A percentile compares a stretch with the other conserved stretches of the same genome.
Evolutionary conservation across 2,797 vertebrate species (phyloP).

Genomic region (Tympanoctomys barrerae): DNA sequence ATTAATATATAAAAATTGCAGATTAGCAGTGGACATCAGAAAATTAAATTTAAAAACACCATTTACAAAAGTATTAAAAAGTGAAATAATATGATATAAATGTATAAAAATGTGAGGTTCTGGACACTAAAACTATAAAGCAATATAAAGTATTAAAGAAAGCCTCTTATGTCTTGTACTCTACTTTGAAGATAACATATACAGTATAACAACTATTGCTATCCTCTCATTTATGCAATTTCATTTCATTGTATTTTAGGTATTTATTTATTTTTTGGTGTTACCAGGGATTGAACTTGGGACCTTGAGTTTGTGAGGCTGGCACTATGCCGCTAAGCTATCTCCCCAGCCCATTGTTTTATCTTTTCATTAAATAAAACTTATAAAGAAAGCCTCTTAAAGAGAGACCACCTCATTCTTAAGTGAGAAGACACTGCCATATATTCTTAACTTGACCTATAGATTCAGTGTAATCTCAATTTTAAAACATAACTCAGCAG

Average conservation of each 20-base stretch:
- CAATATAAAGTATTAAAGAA: slow-evolving; percentile 35
- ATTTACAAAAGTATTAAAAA: neutral
- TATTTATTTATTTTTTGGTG: no score
- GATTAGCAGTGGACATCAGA: neutral
- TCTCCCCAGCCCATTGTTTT: neutral
- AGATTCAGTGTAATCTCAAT: neutral
- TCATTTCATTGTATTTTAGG: no score
- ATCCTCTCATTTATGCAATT: neutral
- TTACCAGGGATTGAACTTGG: no score
- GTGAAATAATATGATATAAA: neutral
- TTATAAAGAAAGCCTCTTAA: neutral
- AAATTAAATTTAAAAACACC: slow-evolving; percentile 5
- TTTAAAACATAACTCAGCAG: neutral
- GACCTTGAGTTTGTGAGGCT: no score
- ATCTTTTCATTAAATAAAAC: neutral
- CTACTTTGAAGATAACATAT: neutral
- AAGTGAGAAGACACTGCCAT: neutral
- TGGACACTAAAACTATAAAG: neutral
- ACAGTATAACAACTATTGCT: neutral
- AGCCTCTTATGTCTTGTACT: neutral
- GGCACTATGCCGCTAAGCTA: no score
- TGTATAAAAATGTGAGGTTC: slow-evolving; percentile 15
- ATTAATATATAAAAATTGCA: neutral
- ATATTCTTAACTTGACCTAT: neutral
- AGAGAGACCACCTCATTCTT: neutral